phyloP scores from a whole-genome alignment of 2,888 invertebrate species.

The Siphlonurus alternatus region DNA sequence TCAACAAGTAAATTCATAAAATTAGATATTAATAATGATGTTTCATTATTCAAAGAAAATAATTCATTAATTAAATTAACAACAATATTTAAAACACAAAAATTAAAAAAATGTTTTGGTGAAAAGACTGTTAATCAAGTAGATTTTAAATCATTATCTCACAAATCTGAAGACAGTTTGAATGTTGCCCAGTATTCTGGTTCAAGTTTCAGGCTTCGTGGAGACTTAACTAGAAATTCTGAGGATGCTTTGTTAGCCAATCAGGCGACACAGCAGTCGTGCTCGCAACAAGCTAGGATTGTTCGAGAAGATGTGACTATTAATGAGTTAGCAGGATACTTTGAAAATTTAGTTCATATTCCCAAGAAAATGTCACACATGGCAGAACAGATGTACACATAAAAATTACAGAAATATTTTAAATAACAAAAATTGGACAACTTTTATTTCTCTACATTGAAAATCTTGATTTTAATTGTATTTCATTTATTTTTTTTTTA shows the following conservation, averaged over 20 bases:
- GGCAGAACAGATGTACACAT: constrained; percentile 98
- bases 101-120: neutral
- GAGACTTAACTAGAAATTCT: neutral
- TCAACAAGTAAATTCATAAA: neutral
- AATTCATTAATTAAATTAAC: neutral
- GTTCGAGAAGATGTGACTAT: constrained; percentile 70
- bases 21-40: neutral
- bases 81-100: neutral
- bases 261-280: constrained; percentile 22
- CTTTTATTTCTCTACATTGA: too few species aligned
- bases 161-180: neutral
- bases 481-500: too few species aligned
- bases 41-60: neutral
- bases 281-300: constrained; percentile 64
- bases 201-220: neutral
- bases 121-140: neutral
- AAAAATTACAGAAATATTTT: too few species aligned
- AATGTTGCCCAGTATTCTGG: neutral
- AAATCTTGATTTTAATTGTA: too few species aligned
- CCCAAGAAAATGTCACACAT: constrained; percentile 95
- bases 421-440: too few species aligned
- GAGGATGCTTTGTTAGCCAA: neutral
- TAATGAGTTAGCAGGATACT: constrained; percentile 87
- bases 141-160: neutral
- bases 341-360: constrained; percentile 89